Percentiles rank a stretch among this genome's conserved stretches.
These are phyloP conservation scores for Dryococelus australis DNA, from an alignment of 2,888 invertebrate species.

Conservation along the genomic window DNA sequence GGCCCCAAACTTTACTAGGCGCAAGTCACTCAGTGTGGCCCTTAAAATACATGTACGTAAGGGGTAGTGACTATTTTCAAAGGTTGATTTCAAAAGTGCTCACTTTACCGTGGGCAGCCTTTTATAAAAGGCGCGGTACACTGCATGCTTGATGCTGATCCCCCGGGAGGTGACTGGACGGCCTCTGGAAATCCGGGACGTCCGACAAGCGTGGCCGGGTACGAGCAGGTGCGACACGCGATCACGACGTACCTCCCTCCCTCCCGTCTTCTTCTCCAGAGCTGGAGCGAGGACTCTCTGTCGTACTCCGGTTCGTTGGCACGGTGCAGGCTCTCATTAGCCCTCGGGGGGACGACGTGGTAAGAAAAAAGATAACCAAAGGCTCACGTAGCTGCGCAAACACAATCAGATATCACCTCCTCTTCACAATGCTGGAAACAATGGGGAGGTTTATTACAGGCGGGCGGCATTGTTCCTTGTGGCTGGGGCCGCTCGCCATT, in stretches of 20 bases:
- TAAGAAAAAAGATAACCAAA: not conserved
- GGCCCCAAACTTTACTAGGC: too few species aligned
- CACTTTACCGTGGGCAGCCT: too few species aligned
- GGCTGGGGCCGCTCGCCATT: not conserved
- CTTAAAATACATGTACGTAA: too few species aligned
- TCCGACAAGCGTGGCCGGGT: too few species aligned
- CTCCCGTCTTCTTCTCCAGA: not conserved
- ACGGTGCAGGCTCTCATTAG: not conserved
- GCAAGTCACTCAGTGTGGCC: too few species aligned
- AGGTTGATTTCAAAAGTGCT: too few species aligned
- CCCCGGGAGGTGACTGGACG: too few species aligned
- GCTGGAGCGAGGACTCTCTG: not conserved
- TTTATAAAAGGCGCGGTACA: too few species aligned
- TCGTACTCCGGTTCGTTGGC: not conserved
- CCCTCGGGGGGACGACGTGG: not conserved
- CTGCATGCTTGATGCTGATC: too few species aligned
- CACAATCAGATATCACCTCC: slow-evolving; percentile 26
- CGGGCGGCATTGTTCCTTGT: not conserved
- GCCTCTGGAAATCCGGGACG: too few species aligned
- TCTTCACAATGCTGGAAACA: slow-evolving; percentile 26
- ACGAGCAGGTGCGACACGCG: too few species aligned
- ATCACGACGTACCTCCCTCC: not conserved
- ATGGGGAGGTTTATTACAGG: slow-evolving; percentile 24
- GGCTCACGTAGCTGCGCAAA: slow-evolving; percentile 16
- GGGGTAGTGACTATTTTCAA: too few species aligned